Conservation (phyloP, 2,113 vertebrate genomes). For the Telmatochromis sp. region DNA sequence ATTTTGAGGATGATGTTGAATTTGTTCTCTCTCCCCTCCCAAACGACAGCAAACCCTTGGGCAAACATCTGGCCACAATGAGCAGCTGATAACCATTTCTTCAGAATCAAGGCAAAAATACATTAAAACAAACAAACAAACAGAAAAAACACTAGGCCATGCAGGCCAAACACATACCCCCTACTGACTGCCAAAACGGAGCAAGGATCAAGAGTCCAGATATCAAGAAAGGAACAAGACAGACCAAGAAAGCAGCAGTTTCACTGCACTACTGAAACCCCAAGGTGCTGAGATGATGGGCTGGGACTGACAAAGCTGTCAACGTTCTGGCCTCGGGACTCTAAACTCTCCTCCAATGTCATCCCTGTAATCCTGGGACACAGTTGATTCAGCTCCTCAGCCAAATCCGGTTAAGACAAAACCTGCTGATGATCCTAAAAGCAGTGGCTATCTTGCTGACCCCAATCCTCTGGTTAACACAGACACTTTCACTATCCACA, state of each 20-base stretch:
- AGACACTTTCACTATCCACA: constrained; percentile 54
- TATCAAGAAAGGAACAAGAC: not conserved
- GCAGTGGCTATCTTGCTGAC: constrained; percentile 72
- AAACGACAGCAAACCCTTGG: constrained; percentile 2
- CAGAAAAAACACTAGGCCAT: not conserved
- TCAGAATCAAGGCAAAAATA: not conserved
- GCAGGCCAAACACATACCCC: not conserved
- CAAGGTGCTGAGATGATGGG: not conserved
- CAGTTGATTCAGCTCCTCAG: constrained; percentile 77
- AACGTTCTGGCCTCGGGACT: constrained; percentile 33
- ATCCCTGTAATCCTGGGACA: constrained; percentile 75
- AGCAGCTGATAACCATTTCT: not conserved
- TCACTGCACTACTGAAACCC: not conserved
- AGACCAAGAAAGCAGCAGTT: not conserved
- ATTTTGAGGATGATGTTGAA: constrained; percentile 42
- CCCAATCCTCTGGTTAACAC: constrained; percentile 66
- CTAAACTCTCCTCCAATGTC: constrained; percentile 72
- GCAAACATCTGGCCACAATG: constrained; percentile 6
- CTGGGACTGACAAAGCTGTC: constrained; percentile 6
- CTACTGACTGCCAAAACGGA: not conserved
- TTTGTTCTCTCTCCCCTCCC: constrained; percentile 6
- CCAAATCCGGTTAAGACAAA: constrained; percentile 89
- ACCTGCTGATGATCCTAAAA: constrained; percentile 79
- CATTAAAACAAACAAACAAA: not conserved
- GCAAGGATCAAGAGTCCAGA: not conserved